Conservation (phyloP, 2,888 invertebrate species). For the Cataglyphis albicans region DNA sequence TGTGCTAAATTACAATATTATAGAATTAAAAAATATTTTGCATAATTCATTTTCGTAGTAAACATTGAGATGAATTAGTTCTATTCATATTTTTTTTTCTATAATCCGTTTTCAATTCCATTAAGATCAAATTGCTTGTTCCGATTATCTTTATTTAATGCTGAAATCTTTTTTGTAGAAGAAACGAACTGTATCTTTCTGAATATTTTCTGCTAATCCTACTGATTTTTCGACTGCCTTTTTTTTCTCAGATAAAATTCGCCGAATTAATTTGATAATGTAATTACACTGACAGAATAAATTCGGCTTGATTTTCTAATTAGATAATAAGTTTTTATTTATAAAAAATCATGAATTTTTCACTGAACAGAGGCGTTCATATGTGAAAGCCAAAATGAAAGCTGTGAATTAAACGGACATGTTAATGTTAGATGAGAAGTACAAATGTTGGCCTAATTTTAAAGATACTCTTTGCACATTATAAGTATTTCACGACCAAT, state of each 20-base stretch:
- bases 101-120: neutral
- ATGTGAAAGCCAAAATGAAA: constrained; percentile 28
- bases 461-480: neutral
- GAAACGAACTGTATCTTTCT: neutral
- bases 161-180: neutral
- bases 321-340: neutral
- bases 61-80: neutral
- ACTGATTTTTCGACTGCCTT: neutral
- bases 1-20: neutral
- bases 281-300: neutral
- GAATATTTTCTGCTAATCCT: neutral
- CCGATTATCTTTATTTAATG: neutral
- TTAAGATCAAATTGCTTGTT: neutral
- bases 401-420: constrained; percentile 33
- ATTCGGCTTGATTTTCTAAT: neutral
- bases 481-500: constrained; percentile 33
- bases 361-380: constrained; percentile 25
- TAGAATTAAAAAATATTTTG: neutral
- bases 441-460: constrained; percentile 46
- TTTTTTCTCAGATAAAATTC: neutral
- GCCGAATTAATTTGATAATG: neutral
- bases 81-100: neutral
- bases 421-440: constrained; percentile 14
- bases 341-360: constrained; percentile 9
- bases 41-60: neutral